phyloP scores from a whole-genome alignment of 2,113 vertebrate genomes.

The Pterocles orientalis region DNA sequence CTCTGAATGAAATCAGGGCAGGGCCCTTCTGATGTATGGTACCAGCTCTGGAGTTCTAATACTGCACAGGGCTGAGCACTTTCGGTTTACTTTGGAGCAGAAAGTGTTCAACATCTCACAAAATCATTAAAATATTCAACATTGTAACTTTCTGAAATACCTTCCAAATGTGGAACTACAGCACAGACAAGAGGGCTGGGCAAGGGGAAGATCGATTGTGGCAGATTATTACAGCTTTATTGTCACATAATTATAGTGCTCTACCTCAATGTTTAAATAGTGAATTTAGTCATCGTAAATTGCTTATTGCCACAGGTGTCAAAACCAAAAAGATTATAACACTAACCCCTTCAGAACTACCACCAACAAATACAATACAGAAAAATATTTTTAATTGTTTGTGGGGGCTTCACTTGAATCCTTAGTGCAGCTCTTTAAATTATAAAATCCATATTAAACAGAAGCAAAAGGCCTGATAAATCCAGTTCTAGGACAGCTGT shows the following conservation, averaged over 20 bases:
- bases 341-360: constrained; percentile 15
- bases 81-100: not conserved
- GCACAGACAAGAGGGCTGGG: constrained; percentile 64
- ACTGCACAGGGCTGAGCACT: not conserved
- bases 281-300: constrained; percentile 56
- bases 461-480: not conserved
- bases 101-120: not conserved
- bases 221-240: constrained; percentile 65
- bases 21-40: not conserved
- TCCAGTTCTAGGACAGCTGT: not conserved
- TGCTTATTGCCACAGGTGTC: constrained; percentile 67
- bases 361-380: not conserved
- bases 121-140: constrained; percentile 12
- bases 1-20: not conserved
- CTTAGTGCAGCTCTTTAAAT: not conserved
- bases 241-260: constrained; percentile 65
- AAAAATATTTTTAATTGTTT: constrained; percentile 36
- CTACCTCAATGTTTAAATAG: constrained; percentile 62
- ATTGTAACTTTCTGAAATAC: constrained; percentile 49
- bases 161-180: constrained; percentile 49
- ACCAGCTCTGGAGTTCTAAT: not conserved
- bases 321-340: constrained; percentile 53
- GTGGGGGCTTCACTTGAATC: not conserved
- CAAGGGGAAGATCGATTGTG: constrained; percentile 61
- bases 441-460: not conserved